Percentiles rank a stretch among this genome's conserved stretches.
These are phyloP conservation scores for Sminthurides bifidus DNA, from an alignment of 1,140 invertebrate genomes.

Conservation along the genomic window DNA sequence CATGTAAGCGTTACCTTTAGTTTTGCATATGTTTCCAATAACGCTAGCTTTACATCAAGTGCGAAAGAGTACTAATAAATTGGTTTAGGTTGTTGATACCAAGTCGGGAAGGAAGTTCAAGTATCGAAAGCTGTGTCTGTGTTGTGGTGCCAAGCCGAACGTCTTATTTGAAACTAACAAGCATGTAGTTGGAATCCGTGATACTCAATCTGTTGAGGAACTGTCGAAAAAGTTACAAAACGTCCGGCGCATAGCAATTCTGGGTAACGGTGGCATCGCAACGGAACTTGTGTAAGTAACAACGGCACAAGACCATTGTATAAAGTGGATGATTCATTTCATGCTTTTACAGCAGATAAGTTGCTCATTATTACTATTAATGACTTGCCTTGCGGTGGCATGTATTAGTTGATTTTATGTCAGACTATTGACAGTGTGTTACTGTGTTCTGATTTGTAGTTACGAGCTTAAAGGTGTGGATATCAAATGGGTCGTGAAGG, in stretches of 20 bases:
- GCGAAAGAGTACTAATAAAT: constrained; percentile 38
- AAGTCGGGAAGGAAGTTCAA: no score
- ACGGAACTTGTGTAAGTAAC: constrained; percentile 67
- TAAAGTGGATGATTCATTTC: no score
- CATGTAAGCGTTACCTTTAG: constrained; percentile 36
- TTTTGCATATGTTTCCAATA: background rate
- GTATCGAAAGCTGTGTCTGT: constrained; percentile 80
- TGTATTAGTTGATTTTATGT: background rate
- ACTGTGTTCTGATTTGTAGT: constrained; percentile 31
- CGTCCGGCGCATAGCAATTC: constrained; percentile 60
- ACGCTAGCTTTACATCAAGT: constrained; percentile 32
- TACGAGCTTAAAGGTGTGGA: constrained; percentile 72
- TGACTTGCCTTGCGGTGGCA: no score
- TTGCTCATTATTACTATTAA: no score
- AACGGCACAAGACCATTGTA: constrained; percentile 6
- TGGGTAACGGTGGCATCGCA: constrained; percentile 96
- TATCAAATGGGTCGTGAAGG: constrained; percentile 86
- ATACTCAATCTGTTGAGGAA: constrained; percentile 82
- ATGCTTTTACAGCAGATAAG: no score
- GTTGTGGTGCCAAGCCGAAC: constrained; percentile 74
- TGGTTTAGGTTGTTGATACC: no score
- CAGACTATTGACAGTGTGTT: no score
- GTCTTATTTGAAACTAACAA: constrained; percentile 47
- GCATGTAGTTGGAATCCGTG: constrained; percentile 62
- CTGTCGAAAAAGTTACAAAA: constrained; percentile 57